These are phyloP conservation scores for Watsonalla cultraria DNA, from an alignment of 2,888 invertebrate genomes.

Conservation along the genomic window DNA sequence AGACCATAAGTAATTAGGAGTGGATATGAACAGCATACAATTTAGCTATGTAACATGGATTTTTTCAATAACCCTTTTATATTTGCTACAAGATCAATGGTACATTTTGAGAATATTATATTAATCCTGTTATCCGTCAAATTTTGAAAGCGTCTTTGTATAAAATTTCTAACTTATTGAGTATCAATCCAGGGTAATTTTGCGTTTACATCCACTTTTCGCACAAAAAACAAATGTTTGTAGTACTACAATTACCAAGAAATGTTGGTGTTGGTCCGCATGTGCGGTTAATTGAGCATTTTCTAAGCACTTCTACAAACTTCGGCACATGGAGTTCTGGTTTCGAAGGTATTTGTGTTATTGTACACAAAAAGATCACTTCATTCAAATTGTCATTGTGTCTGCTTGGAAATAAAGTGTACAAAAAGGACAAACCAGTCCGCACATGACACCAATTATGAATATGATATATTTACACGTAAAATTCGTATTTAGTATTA, in stretches of 20 bases:
- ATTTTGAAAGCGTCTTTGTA: slow-evolving; percentile 9
- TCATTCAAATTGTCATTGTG: neutral
- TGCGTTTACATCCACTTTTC: slow-evolving; percentile 24
- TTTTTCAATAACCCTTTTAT: no score
- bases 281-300: no score
- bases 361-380: neutral
- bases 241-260: neutral
- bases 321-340: no score
- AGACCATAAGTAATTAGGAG: no score
- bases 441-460: slow-evolving; percentile 59
- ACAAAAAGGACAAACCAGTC: slow-evolving; percentile 27
- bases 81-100: no score
- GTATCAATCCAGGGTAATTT: slow-evolving; percentile 59
- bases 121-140: slow-evolving; percentile 8
- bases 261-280: no score
- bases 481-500: slow-evolving; percentile 43
- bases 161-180: slow-evolving; percentile 57
- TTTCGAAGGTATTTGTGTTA: no score
- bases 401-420: neutral
- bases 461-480: slow-evolving; percentile 39
- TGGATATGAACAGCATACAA: no score
- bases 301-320: no score
- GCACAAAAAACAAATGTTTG: slow-evolving; percentile 12
- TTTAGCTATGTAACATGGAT: no score
- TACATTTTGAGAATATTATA: no score